These are phyloP conservation scores for Pitangus sulphuratus DNA, from an alignment of 2,797 vertebrate genomes.

Conservation along the genomic window DNA sequence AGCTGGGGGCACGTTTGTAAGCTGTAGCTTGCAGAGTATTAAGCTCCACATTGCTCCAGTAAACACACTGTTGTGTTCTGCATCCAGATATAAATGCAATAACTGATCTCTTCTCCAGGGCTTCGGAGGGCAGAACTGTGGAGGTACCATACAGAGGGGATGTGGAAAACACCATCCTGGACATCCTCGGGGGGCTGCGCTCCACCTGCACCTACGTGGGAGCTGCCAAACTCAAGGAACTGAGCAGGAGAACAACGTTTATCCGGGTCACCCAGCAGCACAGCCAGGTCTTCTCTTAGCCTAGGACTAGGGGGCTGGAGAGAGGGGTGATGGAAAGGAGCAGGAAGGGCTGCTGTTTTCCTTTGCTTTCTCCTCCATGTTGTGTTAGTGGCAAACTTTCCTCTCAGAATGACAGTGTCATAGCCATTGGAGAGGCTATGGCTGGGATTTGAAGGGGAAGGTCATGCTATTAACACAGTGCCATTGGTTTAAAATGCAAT, in stretches of 20 bases:
- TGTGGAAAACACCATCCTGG: constrained; percentile 92
- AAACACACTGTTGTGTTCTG: neutral
- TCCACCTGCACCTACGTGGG: constrained; percentile 99
- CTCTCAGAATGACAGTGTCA: neutral
- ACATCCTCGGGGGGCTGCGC: constrained; percentile 92
- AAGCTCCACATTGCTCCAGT: neutral
- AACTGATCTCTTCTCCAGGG: constrained; percentile 75
- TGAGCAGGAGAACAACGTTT: constrained; percentile 94
- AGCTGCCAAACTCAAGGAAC: constrained; percentile 96
- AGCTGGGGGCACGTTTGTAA: neutral
- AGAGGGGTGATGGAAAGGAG: neutral
- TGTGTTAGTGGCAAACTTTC: neutral
- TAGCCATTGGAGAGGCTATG: neutral
- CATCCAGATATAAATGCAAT: neutral
- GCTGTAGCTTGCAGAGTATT: neutral
- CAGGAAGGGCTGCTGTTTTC: neutral
- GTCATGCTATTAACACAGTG: constrained; percentile 4
- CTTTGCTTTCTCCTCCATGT: neutral
- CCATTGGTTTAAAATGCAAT: constrained; percentile 34
- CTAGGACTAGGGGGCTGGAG: neutral
- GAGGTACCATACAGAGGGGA: constrained; percentile 93
- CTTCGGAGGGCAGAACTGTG: constrained; percentile 93
- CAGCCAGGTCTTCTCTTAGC: constrained; percentile 88
- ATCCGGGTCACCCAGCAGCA: constrained; percentile 98
- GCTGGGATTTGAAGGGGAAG: neutral